Conservation (phyloP, 1,140 invertebrate species). For the Danaus melanippus region DNA sequence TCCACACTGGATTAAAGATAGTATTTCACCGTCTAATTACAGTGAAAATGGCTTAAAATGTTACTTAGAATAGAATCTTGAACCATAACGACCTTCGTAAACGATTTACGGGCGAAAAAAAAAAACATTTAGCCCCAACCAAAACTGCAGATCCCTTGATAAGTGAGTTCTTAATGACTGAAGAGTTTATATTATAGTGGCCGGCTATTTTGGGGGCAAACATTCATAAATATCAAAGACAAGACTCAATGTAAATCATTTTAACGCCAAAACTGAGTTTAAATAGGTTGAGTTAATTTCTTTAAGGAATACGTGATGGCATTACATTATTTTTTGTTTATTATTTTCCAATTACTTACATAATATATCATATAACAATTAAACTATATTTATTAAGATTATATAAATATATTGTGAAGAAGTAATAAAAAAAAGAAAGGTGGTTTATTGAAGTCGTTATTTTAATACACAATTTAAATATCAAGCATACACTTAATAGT, state of each 20-base stretch:
- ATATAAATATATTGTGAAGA: too few relatives aligned
- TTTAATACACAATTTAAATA: too few relatives aligned
- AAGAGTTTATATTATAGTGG: slow-evolving; percentile 25
- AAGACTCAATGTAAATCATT: slow-evolving; percentile 48
- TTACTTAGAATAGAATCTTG: slow-evolving; percentile 27
- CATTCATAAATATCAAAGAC: slow-evolving; percentile 46
- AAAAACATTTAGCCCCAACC: slow-evolving; percentile 2
- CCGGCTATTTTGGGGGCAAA: slow-evolving; percentile 35
- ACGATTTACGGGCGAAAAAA: slow-evolving; percentile 31
- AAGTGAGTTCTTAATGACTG: background rate
- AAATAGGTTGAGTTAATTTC: slow-evolving; percentile 3
- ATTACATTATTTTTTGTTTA: too few relatives aligned
- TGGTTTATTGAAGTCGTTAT: too few relatives aligned
- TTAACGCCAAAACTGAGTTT: slow-evolving; percentile 54
- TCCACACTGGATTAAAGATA: slow-evolving; percentile 23
- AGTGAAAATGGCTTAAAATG: slow-evolving; percentile 35
- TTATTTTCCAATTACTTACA: too few relatives aligned
- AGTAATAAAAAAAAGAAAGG: too few relatives aligned
- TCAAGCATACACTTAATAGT: too few relatives aligned
- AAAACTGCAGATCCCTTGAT: slow-evolving; percentile 4
- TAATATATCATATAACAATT: too few relatives aligned
- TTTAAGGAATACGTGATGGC: too few relatives aligned
- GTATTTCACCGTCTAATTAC: slow-evolving; percentile 43
- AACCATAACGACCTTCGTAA: slow-evolving; percentile 36
- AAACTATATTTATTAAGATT: too few relatives aligned